phyloP scores from a whole-genome alignment of 2,888 invertebrate genomes.

The Mythimna vitellina region DNA sequence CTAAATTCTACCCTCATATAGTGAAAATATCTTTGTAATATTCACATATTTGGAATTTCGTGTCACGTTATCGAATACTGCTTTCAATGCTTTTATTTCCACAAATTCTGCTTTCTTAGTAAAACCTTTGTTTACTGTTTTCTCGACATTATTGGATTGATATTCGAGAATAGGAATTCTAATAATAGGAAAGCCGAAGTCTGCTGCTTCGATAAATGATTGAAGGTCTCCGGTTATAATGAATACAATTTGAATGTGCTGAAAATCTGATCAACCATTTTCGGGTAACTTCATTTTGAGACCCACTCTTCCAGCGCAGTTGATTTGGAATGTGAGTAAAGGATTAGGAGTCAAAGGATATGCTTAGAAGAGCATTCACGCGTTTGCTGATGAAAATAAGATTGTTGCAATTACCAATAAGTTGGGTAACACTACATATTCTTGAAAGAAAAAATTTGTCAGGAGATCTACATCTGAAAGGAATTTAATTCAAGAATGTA shows the following conservation, averaged over 20 bases:
- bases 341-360: not conserved
- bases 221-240: conserved; percentile 70
- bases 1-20: conserved; percentile 32
- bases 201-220: conserved; percentile 69
- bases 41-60: conserved; percentile 43
- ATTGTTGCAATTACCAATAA: not conserved
- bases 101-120: conserved; percentile 62
- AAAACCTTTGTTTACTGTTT: conserved; percentile 67
- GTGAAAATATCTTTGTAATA: conserved; percentile 27
- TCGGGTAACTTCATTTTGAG: conserved; percentile 7
- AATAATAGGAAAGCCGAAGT: conserved; percentile 70
- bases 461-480: too few relatives aligned
- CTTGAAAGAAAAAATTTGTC: too few relatives aligned
- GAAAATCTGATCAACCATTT: conserved; percentile 33
- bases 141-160: conserved; percentile 68
- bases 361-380: not conserved
- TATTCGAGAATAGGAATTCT: conserved; percentile 70
- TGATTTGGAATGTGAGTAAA: not conserved
- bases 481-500: too few relatives aligned
- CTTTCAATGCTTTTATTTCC: conserved; percentile 21
- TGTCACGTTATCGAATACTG: conserved; percentile 17
- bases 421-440: too few relatives aligned
- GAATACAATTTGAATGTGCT: conserved; percentile 72
- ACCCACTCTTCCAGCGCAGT: not conserved
- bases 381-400: not conserved